Percentiles rank a stretch among this genome's conserved stretches.
Evolutionary conservation across 1,140 invertebrate genomes (phyloP).

Genomic region (Drosophila rhopaloa): DNA sequence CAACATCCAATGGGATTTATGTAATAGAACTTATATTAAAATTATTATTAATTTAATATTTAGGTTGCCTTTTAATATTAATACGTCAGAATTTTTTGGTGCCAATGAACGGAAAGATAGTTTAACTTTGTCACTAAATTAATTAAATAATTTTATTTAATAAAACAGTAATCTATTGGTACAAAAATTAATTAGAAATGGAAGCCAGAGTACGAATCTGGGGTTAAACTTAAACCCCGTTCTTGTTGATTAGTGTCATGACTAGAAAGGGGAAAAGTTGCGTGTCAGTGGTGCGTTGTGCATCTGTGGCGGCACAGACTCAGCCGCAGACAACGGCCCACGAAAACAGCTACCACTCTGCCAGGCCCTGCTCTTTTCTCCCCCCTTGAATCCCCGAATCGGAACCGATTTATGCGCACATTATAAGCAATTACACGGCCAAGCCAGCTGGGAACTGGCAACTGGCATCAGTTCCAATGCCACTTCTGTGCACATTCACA

Average conservation of each 20-base stretch:
- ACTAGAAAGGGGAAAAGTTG: slow-evolving; percentile 2
- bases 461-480: slow-evolving; percentile 9
- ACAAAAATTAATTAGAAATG: too few relatives aligned
- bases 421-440: slow-evolving; percentile 71
- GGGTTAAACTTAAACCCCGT: too few relatives aligned
- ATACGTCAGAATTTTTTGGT: too few relatives aligned
- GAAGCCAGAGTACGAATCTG: too few relatives aligned
- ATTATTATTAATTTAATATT: too few relatives aligned
- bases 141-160: too few relatives aligned
- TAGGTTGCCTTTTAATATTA: too few relatives aligned
- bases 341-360: slow-evolving; percentile 9
- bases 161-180: too few relatives aligned
- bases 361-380: not conserved
- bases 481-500: slow-evolving; percentile 1
- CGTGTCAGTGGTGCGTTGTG: slow-evolving; percentile 24
- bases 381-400: not conserved
- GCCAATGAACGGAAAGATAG: too few relatives aligned
- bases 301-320: slow-evolving; percentile 22
- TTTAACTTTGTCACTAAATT: too few relatives aligned
- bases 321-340: slow-evolving; percentile 19
- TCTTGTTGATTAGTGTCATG: slow-evolving; percentile 27
- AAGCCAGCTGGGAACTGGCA: slow-evolving; percentile 27
- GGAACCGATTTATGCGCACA: slow-evolving; percentile 69
- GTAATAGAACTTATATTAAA: not conserved
- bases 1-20: not conserved